Percentiles rank a stretch among this genome's conserved stretches.
phyloP scores from a whole-genome alignment of 2,888 invertebrate genomes.

The Scrobipalpa costella region DNA sequence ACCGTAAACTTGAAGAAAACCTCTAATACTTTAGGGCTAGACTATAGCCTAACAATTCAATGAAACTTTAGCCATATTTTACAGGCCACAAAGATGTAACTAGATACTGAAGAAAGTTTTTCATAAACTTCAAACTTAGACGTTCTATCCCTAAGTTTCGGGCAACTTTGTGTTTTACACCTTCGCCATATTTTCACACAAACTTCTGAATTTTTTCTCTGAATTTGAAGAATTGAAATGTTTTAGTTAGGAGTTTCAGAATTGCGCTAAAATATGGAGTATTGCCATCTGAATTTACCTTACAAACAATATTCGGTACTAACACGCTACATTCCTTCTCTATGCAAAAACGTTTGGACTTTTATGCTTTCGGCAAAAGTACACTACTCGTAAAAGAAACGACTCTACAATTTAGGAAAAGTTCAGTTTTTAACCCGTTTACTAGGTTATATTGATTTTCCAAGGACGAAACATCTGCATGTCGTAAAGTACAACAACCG shows the following conservation, averaged over 20 bases:
- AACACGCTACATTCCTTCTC: constrained; percentile 9
- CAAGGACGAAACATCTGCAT: background rate
- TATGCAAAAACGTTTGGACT: background rate
- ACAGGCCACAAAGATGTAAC: background rate
- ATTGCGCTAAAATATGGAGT: constrained; percentile 8
- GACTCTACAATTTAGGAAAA: background rate
- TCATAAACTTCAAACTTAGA: background rate
- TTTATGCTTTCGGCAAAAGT: background rate
- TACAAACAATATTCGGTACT: constrained; percentile 7
- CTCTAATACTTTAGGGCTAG: background rate
- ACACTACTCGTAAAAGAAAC: background rate
- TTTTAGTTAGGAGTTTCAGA: background rate
- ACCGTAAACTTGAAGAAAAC: background rate
- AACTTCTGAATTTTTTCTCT: background rate
- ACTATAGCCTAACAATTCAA: background rate
- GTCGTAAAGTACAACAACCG: background rate
- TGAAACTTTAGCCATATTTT: background rate
- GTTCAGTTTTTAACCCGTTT: too few species aligned
- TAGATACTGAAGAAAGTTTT: background rate
- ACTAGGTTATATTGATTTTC: background rate
- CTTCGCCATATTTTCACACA: background rate
- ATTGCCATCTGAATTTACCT: background rate
- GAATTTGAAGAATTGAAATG: constrained; percentile 4
- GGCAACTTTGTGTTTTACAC: background rate
- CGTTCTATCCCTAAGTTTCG: background rate